These are phyloP conservation scores for Phytoseiulus persimilis DNA, from an alignment of 2,888 invertebrate species.

Conservation along the genomic window DNA sequence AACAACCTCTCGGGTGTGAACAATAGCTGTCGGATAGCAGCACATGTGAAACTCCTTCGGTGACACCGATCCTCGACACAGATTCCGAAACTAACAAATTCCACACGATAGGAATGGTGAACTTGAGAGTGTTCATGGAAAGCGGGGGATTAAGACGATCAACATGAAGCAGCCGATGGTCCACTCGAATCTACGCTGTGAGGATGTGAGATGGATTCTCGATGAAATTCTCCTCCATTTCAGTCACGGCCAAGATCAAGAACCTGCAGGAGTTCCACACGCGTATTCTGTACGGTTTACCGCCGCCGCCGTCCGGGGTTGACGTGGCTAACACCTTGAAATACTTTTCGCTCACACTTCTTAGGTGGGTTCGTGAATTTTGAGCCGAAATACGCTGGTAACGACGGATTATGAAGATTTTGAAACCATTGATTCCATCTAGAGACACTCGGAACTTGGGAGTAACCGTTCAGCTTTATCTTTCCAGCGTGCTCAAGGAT, in stretches of 20 bases:
- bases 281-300: conserved; percentile 76
- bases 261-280: conserved; percentile 92
- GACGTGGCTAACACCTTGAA: conserved; percentile 96
- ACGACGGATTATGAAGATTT: too few relatives aligned
- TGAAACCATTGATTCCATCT: neutral
- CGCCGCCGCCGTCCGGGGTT: conserved; percentile 83
- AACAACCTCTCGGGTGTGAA: too few relatives aligned
- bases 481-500: conserved; percentile 83
- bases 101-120: too few relatives aligned
- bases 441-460: neutral
- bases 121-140: too few relatives aligned
- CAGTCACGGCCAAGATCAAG: conserved; percentile 95
- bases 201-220: too few relatives aligned
- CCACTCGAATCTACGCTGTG: too few relatives aligned
- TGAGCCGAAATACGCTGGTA: neutral
- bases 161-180: too few relatives aligned
- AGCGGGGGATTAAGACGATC: too few relatives aligned
- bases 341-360: conserved; percentile 90
- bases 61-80: too few relatives aligned
- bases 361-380: conserved; percentile 62
- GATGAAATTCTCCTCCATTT: conserved; percentile 44
- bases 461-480: neutral
- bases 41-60: too few relatives aligned
- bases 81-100: too few relatives aligned
- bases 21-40: too few relatives aligned